Evolutionary conservation across 2,797 vertebrate genomes (phyloP).

Genomic region (Setipinna tenuifilis): DNA sequence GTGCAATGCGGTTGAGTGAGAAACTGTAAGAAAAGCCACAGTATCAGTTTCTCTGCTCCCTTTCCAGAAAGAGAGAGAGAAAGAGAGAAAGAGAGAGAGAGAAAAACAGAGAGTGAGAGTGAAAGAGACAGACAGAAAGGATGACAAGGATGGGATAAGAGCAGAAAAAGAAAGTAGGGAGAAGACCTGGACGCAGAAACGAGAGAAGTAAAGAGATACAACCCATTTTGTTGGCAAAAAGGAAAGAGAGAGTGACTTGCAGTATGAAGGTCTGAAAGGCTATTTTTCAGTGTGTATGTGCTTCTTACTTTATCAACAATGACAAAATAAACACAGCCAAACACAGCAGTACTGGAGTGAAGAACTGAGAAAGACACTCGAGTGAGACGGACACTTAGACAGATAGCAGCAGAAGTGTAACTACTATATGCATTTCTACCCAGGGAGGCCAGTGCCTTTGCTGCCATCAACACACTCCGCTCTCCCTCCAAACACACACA

Average conservation of each 20-base stretch:
- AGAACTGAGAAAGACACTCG: background rate
- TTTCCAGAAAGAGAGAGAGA: background rate
- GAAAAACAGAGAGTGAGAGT: background rate
- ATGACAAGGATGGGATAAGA: background rate
- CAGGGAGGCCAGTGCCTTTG: background rate
- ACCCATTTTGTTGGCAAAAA: too few relatives aligned
- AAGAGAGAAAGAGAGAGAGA: background rate
- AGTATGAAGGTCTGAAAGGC: too few relatives aligned
- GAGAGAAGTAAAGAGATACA: too few relatives aligned
- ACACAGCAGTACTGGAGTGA: background rate
- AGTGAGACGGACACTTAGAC: background rate
- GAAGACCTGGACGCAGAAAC: too few relatives aligned
- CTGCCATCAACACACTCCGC: constrained; percentile 8
- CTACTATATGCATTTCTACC: too few relatives aligned
- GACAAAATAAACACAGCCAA: background rate
- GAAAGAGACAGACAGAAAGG: too few relatives aligned
- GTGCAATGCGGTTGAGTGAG: background rate
- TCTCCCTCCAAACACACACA: background rate
- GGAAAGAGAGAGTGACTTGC: too few relatives aligned
- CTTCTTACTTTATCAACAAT: background rate
- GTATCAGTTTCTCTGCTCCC: background rate
- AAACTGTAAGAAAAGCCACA: background rate
- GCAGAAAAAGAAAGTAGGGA: background rate
- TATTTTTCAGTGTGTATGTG: background rate
- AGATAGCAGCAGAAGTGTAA: too few relatives aligned